A percentile compares a stretch with the other conserved stretches of the same genome.
Conservation (phyloP, 2,797 vertebrate species). For the Chelon auratus region DNA sequence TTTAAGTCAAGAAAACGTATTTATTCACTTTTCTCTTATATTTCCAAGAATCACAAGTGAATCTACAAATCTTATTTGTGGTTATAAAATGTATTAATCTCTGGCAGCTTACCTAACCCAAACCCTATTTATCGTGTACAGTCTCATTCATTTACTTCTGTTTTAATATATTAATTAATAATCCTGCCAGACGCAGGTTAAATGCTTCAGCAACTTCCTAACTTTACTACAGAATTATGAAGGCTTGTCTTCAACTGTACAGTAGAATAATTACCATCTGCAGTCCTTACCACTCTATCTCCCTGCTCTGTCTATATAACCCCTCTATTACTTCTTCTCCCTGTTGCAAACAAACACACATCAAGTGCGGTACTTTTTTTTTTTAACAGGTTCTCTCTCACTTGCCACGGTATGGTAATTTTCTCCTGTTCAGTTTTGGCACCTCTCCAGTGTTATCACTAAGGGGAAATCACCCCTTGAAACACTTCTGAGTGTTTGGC, state of each 20-base stretch:
- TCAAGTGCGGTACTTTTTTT: slow-evolving; percentile 8
- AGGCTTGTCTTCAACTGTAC: slow-evolving; percentile 13
- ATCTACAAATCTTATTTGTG: neutral
- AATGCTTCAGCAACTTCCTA: slow-evolving; percentile 1
- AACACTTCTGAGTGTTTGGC: slow-evolving; percentile 65
- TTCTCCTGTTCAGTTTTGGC: slow-evolving; percentile 59
- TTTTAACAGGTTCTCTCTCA: slow-evolving; percentile 21
- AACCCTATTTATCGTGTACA: neutral
- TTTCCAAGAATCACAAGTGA: neutral
- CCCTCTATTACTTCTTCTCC: slow-evolving; percentile 2
- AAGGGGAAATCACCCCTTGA: slow-evolving; percentile 67
- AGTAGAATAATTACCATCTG: slow-evolving; percentile 9
- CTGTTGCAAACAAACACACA: slow-evolving; percentile 26
- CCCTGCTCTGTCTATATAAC: neutral
- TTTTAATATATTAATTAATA: too few relatives aligned
- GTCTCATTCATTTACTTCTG: too few relatives aligned
- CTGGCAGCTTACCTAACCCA: neutral
- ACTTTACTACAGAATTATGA: neutral
- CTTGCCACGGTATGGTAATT: slow-evolving; percentile 51
- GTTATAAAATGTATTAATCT: neutral
- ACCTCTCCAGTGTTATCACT: slow-evolving; percentile 64
- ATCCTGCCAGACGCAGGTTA: neutral
- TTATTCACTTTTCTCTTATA: too few relatives aligned
- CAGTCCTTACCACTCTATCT: slow-evolving; percentile 6
- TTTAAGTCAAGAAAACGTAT: too few relatives aligned